phyloP scores from a whole-genome alignment of 92 coral and sea anemone species.

The Hydrozoanthus gracilis region DNA sequence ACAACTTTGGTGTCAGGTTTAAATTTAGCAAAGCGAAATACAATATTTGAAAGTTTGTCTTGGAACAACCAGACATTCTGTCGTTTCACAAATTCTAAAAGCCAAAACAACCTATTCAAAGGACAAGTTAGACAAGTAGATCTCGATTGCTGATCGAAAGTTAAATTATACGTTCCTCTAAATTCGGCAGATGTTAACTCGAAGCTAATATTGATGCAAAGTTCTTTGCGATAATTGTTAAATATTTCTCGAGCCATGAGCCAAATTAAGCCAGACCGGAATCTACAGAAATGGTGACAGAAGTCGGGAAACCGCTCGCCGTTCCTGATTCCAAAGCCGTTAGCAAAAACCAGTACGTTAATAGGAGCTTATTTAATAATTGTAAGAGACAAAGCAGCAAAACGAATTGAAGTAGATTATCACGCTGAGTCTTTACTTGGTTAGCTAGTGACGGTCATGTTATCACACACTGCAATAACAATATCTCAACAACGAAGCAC shows the following conservation, averaged over 20 bases:
- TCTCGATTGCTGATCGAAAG: conserved; percentile 8
- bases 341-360: not conserved
- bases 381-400: conserved; percentile 21
- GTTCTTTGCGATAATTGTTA: not conserved
- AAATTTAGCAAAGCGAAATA: conserved; percentile 40
- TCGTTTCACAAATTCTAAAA: conserved; percentile 31
- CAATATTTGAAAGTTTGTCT: conserved; percentile 31
- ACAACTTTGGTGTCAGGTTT: not conserved
- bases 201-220: conserved; percentile 36
- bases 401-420: conserved; percentile 9
- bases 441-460: conserved; percentile 14
- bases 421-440: not conserved
- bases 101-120: conserved; percentile 31
- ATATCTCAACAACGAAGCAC: conserved; percentile 20
- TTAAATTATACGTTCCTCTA: not conserved
- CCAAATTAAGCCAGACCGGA: not conserved
- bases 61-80: conserved; percentile 35
- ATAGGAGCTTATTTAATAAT: not conserved
- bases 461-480: not conserved
- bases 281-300: no score
- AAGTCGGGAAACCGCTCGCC: not conserved
- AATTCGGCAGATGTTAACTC: not conserved
- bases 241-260: not conserved
- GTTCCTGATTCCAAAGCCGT: not conserved
- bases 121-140: conserved; percentile 13